These are phyloP conservation scores for Camarhynchus parvulus DNA, from an alignment of 2,113 vertebrate species.

Conservation along the genomic window DNA sequence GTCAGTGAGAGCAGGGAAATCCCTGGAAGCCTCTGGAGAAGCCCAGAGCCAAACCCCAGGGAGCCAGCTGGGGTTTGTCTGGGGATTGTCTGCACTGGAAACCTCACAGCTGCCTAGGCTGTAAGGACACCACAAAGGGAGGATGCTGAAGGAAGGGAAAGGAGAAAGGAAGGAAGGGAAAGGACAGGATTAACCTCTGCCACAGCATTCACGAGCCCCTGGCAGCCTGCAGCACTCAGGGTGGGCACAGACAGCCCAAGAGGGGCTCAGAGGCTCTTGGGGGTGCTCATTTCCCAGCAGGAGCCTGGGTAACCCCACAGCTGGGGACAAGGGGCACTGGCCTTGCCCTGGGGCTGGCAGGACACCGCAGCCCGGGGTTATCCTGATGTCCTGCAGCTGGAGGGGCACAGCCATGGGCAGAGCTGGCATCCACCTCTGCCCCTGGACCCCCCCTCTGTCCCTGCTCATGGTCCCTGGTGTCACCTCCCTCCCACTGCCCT, in stretches of 20 bases:
- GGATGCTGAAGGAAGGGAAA: neutral
- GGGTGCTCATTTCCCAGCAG: neutral
- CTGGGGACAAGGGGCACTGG: neutral
- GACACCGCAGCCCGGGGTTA: neutral
- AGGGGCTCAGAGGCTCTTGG: neutral
- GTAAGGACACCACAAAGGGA: neutral
- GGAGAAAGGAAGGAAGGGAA: neutral
- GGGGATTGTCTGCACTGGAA: neutral
- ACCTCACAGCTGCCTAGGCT: neutral
- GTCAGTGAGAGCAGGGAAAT: neutral
- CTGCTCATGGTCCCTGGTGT: neutral
- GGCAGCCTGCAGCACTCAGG: neutral
- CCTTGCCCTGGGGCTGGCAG: neutral
- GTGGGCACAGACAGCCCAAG: neutral
- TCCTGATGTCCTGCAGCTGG: neutral
- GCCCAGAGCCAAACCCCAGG: neutral
- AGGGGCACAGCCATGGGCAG: neutral
- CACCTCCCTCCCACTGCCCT: neutral
- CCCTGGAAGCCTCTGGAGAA: neutral
- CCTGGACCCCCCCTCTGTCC: neutral
- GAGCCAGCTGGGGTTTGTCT: neutral
- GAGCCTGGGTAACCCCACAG: neutral
- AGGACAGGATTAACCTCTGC: neutral
- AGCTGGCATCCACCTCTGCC: neutral
- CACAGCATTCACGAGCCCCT: neutral